These are phyloP conservation scores for Pentalonia nigronervosa DNA, from an alignment of 1,140 invertebrate genomes.

Conservation along the genomic window DNA sequence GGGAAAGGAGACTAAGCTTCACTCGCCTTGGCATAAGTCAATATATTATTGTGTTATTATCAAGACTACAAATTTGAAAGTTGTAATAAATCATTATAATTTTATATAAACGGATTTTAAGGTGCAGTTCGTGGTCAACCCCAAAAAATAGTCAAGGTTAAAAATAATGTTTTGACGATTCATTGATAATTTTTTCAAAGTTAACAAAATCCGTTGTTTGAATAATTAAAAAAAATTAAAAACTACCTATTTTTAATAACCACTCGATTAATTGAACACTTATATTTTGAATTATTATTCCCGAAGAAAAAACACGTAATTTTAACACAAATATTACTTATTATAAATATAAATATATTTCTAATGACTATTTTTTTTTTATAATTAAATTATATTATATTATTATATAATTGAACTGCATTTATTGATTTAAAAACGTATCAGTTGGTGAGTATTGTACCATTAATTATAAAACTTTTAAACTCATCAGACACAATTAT, in stretches of 20 bases:
- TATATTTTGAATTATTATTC: neutral
- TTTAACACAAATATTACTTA: neutral
- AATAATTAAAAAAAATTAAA: neutral
- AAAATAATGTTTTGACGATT: neutral
- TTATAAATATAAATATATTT: neutral
- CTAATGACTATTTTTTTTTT: neutral
- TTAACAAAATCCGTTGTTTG: neutral
- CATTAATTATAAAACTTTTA: neutral
- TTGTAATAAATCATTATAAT: constrained; percentile 1
- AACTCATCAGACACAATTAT: neutral
- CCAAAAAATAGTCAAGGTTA: neutral
- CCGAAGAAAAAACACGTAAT: neutral
- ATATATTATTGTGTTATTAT: neutral
- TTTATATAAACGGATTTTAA: neutral
- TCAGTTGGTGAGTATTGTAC: neutral
- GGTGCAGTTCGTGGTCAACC: neutral
- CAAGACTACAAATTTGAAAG: neutral
- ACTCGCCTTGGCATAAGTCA: neutral
- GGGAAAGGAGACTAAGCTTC: neutral
- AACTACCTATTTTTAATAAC: neutral
- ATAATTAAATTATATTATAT: neutral
- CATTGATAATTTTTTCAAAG: neutral
- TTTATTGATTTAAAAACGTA: neutral
- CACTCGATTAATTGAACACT: neutral
- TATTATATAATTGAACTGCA: too few species aligned